Evolutionary conservation across 1,140 invertebrate genomes (phyloP), one percentile per base, ranked within the genome.

Genomic region (Cyclina sinensis): DNA sequence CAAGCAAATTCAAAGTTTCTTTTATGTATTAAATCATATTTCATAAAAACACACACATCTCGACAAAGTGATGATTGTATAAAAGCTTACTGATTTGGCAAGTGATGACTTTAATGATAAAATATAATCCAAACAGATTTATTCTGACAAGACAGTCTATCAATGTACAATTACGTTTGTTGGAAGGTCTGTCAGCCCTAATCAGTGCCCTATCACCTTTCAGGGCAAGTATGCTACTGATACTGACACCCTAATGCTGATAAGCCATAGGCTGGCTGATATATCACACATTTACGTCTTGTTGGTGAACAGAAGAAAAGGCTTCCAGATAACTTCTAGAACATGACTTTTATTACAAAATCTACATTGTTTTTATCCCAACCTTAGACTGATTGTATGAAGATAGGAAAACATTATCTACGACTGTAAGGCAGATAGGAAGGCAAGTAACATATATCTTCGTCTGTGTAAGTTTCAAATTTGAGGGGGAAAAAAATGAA

Each of bases 211-310:
- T 70, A 70, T 70, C 65, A 37, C 35, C 65, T 70, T 18, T 70
- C 14, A 16, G 32, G 35, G 65, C 14, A 37, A n/a, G 32, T 27
- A 30, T 14, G 32, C 65, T 70, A 70, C 65, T 70, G 65, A 70
- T 70, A 70, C 65, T 70, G 65, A 35, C 65, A 70, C 32, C 21
- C 9, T 37, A 70, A 21, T 16, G 32, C 65, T 70, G 65, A 70
- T 70, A 70, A 70, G 65, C 65, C 65, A 70, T 70, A 18, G 65
- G 32, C 65, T 70, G 65, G 65, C 65, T 70, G 65, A 70, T 70
- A 70, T 7, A 4, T 14, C 1, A n/a, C 3, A 37, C 18, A 70
- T 70, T 70, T 70, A 70, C 37, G 24, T 30, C 65, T 37, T 43
- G 14, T 43, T 43, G 43, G 24, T 57, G 24, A n/a, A n/a, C n/a